A percentile compares a stretch with the other conserved stretches of the same genome.
Conservation (phyloP, 2,888 invertebrate species). For the Matsumyia berberina region DNA sequence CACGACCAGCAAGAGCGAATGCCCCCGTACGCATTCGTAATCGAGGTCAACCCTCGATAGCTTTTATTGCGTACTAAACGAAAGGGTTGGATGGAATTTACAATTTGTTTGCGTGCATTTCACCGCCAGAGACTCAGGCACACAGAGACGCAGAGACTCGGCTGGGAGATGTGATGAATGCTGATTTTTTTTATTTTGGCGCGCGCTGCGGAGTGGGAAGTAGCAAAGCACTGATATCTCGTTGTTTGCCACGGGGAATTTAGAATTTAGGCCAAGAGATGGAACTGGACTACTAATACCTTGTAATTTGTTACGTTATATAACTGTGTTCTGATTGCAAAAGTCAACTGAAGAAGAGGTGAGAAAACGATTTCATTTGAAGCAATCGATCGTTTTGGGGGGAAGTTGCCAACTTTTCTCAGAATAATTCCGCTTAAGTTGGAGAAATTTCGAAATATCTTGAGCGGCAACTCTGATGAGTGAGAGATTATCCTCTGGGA, state of each 20-base stretch:
- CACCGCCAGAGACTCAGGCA: slow-evolving; percentile 15
- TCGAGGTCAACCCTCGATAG: slow-evolving; percentile 75
- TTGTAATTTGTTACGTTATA: slow-evolving; percentile 1
- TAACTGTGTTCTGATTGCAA: slow-evolving; percentile 10
- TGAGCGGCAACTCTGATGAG: too few relatives aligned
- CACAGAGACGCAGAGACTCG: slow-evolving; percentile 37
- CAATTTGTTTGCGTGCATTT: slow-evolving; percentile 66
- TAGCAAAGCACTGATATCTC: slow-evolving; percentile 3
- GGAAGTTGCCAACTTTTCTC: too few relatives aligned
- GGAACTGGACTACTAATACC: slow-evolving; percentile 27
- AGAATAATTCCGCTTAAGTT: too few relatives aligned
- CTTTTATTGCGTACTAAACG: slow-evolving; percentile 68
- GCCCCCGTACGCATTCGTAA: slow-evolving; percentile 63
- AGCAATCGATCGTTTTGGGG: too few relatives aligned
- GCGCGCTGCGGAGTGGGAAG: slow-evolving; percentile 24
- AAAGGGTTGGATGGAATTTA: slow-evolving; percentile 72
- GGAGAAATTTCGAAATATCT: too few relatives aligned
- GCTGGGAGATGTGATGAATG: slow-evolving; percentile 63
- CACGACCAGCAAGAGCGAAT: slow-evolving; percentile 6
- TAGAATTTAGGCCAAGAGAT: slow-evolving; percentile 31
- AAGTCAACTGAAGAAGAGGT: neutral
- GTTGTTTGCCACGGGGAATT: slow-evolving; percentile 43
- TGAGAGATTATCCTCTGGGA: too few relatives aligned
- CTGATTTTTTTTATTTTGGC: slow-evolving; percentile 43
- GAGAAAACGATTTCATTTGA: too few relatives aligned